A percentile compares a stretch with the other conserved stretches of the same genome.
Evolutionary conservation across 2,113 vertebrate species (phyloP).

Genomic region (Chionis minor): DNA sequence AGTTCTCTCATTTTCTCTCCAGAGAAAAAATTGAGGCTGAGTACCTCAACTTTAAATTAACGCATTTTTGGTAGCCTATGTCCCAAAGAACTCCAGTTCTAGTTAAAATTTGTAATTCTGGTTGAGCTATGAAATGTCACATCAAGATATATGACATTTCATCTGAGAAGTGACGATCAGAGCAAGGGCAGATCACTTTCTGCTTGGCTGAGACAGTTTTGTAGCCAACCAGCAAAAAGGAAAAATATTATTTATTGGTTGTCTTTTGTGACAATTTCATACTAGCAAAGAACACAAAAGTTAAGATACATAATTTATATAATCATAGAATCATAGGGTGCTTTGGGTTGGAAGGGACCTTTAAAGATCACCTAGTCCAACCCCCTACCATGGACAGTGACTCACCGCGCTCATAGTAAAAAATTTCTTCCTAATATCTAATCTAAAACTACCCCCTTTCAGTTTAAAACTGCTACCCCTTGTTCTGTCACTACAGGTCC

Average conservation of each 20-base stretch:
- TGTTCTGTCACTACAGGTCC: neutral
- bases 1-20: constrained; percentile 12
- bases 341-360: neutral
- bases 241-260: neutral
- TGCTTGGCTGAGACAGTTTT: neutral
- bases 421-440: neutral
- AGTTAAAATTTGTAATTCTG: neutral
- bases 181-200: neutral
- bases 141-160: neutral
- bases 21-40: neutral
- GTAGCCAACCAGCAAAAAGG: neutral
- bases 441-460: neutral
- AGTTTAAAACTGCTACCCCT: neutral
- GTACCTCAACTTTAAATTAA: neutral
- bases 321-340: neutral
- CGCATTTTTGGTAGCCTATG: neutral
- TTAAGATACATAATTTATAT: neutral
- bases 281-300: neutral
- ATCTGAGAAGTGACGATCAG: neutral
- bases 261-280: neutral
- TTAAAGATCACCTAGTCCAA: neutral
- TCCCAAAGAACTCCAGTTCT: neutral
- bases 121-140: neutral
- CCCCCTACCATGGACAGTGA: neutral
- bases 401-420: neutral